A percentile compares a stretch with the other conserved stretches of the same genome.
Conservation (phyloP, 1,140 invertebrate species). For the Dendroctonus ponderosae region DNA sequence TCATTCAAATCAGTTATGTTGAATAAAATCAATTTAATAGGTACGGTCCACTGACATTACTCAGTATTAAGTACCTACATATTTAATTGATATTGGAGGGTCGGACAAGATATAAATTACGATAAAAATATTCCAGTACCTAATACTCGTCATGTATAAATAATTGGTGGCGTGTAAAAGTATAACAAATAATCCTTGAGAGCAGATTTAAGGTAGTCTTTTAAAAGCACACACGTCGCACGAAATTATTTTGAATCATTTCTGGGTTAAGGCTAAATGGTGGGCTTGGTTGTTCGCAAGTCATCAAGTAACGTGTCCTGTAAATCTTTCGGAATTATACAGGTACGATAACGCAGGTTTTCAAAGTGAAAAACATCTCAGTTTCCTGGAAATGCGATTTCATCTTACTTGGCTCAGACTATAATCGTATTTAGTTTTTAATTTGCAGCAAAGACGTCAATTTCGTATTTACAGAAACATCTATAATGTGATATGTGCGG, state of each 20-base stretch:
- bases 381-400: neutral
- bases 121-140: slow-evolving; percentile 4
- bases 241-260: slow-evolving; percentile 19
- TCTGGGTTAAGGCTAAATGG: slow-evolving; percentile 15
- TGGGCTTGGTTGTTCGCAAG: slow-evolving; percentile 18
- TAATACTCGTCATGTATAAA: slow-evolving; percentile 6
- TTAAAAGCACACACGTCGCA: slow-evolving; percentile 15
- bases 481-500: too few species aligned
- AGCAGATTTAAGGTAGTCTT: slow-evolving; percentile 14
- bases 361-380: slow-evolving; percentile 3
- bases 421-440: too few species aligned
- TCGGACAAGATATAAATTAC: neutral
- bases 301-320: slow-evolving; percentile 10
- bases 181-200: slow-evolving; percentile 17
- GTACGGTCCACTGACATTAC: too few species aligned
- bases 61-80: slow-evolving; percentile 1
- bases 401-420: too few species aligned
- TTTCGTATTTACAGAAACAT: too few species aligned
- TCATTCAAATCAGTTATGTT: too few species aligned
- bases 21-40: too few species aligned
- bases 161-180: slow-evolving; percentile 5
- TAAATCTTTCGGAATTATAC: slow-evolving; percentile 17
- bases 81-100: neutral
- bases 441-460: too few species aligned
- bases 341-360: slow-evolving; percentile 3